Percentiles rank a stretch among this genome's conserved stretches.
Conservation (phyloP, 2,113 vertebrate species). For the Psammodynastes pulverulentus region DNA sequence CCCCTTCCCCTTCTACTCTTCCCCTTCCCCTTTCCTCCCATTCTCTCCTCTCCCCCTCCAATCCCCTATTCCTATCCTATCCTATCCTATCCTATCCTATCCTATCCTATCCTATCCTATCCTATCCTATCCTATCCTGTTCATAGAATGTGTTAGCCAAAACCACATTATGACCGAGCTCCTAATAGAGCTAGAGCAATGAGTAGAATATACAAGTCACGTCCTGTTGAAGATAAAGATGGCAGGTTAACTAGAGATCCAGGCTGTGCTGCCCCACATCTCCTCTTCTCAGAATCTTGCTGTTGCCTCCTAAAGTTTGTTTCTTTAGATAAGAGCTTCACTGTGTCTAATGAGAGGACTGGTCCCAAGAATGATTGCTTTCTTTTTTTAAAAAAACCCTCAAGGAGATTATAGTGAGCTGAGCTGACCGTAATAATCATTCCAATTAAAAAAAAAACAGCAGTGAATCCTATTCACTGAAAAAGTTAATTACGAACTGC, state of each 20-base stretch:
- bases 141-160: not conserved
- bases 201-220: not conserved
- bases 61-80: too few species aligned
- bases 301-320: not conserved
- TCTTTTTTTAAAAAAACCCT: not conserved
- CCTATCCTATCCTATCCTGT: not conserved
- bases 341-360: not conserved
- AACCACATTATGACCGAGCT: not conserved
- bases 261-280: not conserved
- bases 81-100: too few species aligned
- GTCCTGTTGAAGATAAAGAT: not conserved
- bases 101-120: too few species aligned
- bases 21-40: too few species aligned
- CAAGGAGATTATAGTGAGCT: not conserved
- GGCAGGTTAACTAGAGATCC: not conserved
- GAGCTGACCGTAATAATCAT: not conserved
- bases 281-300: not conserved
- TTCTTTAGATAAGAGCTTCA: not conserved
- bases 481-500: not conserved
- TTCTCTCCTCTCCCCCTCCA: too few species aligned
- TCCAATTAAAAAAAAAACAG: not conserved
- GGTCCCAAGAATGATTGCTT: not conserved
- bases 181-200: not conserved
- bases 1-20: too few species aligned
- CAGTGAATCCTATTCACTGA: not conserved